Evolutionary conservation across 2,888 invertebrate genomes (phyloP).

Genomic region (Luffia ferchaultella): DNA sequence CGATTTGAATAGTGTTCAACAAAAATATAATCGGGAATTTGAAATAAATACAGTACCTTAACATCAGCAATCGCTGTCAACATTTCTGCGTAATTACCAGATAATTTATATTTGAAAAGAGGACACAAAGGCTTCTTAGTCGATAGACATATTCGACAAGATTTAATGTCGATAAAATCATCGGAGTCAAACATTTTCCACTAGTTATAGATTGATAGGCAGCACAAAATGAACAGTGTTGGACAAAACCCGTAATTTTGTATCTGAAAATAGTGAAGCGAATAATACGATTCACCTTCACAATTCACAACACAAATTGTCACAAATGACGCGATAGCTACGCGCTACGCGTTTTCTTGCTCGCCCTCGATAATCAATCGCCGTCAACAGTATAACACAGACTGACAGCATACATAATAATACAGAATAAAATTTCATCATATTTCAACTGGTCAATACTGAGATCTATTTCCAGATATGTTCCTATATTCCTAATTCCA

Average conservation of each 20-base stretch:
- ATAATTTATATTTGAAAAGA: conserved; percentile 51
- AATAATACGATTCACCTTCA: neutral
- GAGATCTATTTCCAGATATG: too few relatives aligned
- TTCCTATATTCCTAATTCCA: too few relatives aligned
- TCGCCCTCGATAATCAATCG: too few relatives aligned
- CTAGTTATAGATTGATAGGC: conserved; percentile 16
- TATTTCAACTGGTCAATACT: too few relatives aligned
- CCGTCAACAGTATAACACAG: too few relatives aligned
- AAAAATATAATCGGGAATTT: conserved; percentile 10
- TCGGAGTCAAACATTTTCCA: conserved; percentile 34
- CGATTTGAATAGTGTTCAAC: too few relatives aligned
- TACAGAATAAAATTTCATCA: too few relatives aligned
- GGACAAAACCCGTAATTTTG: neutral
- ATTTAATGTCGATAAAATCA: conserved; percentile 35
- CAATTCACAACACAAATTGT: too few relatives aligned
- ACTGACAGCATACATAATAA: too few relatives aligned
- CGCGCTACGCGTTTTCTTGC: too few relatives aligned
- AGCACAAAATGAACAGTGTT: neutral
- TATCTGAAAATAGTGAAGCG: neutral
- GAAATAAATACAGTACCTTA: conserved; percentile 31
- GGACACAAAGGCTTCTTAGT: conserved; percentile 50
- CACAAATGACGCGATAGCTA: too few relatives aligned
- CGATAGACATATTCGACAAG: conserved; percentile 53
- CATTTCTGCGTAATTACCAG: conserved; percentile 63
- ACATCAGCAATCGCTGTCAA: conserved; percentile 57